Conservation (phyloP, 2,797 vertebrate genomes). For the Macropus fuliginosus region DNA sequence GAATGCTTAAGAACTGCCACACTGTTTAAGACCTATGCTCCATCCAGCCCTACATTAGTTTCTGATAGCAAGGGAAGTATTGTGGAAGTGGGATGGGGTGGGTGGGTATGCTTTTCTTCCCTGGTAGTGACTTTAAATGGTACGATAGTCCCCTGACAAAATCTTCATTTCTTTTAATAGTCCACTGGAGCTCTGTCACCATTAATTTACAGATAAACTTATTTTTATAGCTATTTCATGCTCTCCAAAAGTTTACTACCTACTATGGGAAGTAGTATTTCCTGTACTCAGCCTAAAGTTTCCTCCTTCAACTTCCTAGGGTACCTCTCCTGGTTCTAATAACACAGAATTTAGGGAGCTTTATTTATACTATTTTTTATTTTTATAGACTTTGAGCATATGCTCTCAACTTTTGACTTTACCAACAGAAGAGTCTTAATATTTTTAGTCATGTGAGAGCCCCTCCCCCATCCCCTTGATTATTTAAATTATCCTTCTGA, state of each 20-base stretch:
- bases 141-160: not conserved
- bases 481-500: not conserved
- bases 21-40: conserved; percentile 26
- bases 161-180: not conserved
- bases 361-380: conserved; percentile 46
- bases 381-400: conserved; percentile 31
- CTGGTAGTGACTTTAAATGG: not conserved
- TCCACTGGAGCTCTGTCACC: not conserved
- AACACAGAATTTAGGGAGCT: not conserved
- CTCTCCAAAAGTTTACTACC: not conserved
- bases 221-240: not conserved
- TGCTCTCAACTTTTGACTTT: conserved; percentile 50
- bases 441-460: conserved; percentile 15
- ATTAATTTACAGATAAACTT: not conserved
- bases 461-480: conserved; percentile 26
- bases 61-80: not conserved
- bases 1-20: conserved; percentile 50
- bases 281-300: not conserved
- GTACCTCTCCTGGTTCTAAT: not conserved
- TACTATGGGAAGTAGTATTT: not conserved
- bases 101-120: not conserved
- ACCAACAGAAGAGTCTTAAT: conserved; percentile 54
- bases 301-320: not conserved
- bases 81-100: not conserved
- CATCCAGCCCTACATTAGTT: conserved; percentile 46